phyloP scores from a whole-genome alignment of 1,140 invertebrate genomes.

The Temnothorax longispinosus region DNA sequence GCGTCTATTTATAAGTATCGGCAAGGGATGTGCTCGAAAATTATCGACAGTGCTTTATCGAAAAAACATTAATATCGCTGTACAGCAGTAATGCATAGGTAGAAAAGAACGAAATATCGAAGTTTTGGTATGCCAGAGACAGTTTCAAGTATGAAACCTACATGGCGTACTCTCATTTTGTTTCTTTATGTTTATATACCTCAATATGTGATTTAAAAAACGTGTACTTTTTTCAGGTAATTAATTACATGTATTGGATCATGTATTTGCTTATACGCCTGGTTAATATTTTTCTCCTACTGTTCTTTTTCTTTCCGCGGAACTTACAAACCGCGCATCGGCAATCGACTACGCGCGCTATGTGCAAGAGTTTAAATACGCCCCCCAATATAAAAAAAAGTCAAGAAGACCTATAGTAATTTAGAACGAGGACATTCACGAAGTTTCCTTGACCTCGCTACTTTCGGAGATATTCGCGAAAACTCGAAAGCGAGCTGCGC shows the following conservation, averaged over 20 bases:
- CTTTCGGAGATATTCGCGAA: slow-evolving; percentile 37
- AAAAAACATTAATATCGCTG: background rate
- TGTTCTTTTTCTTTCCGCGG: background rate
- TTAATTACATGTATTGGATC: background rate
- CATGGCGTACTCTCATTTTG: background rate
- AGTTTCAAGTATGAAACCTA: background rate
- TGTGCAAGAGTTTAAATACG: background rate
- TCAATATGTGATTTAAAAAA: background rate
- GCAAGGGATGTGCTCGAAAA: slow-evolving; percentile 43
- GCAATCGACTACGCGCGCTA: slow-evolving; percentile 24
- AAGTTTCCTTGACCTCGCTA: slow-evolving; percentile 28
- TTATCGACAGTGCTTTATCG: background rate
- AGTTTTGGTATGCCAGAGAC: background rate
- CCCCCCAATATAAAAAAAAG: slow-evolving; percentile 14
- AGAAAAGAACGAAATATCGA: slow-evolving; percentile 52
- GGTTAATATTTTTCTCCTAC: slow-evolving; percentile 11
- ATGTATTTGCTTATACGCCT: background rate
- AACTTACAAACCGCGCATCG: background rate
- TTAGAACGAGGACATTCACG: slow-evolving; percentile 40
- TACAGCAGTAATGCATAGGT: background rate
- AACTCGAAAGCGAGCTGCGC: slow-evolving; percentile 20
- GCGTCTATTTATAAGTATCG: background rate
- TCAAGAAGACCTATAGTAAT: slow-evolving; percentile 14
- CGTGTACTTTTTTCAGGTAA: background rate
- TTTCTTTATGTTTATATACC: background rate